Evolutionary conservation across 2,797 vertebrate species (phyloP).

Genomic region (Chelonia mydas): DNA sequence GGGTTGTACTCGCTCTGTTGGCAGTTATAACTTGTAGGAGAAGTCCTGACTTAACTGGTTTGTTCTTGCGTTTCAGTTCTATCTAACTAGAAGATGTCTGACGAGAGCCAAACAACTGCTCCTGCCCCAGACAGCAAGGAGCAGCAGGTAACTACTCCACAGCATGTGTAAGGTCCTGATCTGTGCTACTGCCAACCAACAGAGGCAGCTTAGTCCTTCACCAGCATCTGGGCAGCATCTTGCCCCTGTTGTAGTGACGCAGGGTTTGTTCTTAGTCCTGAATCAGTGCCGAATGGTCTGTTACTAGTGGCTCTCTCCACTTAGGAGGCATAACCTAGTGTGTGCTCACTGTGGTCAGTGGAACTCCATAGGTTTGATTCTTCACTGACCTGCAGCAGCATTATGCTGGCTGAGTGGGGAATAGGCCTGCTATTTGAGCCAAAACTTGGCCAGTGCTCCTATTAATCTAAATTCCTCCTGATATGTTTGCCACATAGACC

Average conservation of each 20-base stretch:
- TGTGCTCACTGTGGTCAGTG: too few relatives aligned
- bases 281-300: background rate
- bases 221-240: background rate
- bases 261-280: background rate
- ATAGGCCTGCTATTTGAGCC: too few relatives aligned
- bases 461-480: too few relatives aligned
- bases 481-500: too few relatives aligned
- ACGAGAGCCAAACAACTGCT: background rate
- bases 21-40: background rate
- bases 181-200: background rate
- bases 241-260: background rate
- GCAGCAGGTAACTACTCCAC: background rate
- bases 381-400: too few relatives aligned
- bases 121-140: background rate
- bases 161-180: background rate
- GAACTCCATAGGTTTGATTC: too few relatives aligned
- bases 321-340: too few relatives aligned
- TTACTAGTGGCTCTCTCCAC: too few relatives aligned
- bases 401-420: too few relatives aligned
- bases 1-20: background rate
- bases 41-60: background rate
- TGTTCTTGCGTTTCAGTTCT: background rate
- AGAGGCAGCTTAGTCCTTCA: background rate
- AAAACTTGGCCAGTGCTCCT: too few relatives aligned
- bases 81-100: background rate